A percentile compares a stretch with the other conserved stretches of the same genome.
These are phyloP conservation scores for Melanogrammus aeglefinus DNA, from an alignment of 2,797 vertebrate species.

Conservation along the genomic window DNA sequence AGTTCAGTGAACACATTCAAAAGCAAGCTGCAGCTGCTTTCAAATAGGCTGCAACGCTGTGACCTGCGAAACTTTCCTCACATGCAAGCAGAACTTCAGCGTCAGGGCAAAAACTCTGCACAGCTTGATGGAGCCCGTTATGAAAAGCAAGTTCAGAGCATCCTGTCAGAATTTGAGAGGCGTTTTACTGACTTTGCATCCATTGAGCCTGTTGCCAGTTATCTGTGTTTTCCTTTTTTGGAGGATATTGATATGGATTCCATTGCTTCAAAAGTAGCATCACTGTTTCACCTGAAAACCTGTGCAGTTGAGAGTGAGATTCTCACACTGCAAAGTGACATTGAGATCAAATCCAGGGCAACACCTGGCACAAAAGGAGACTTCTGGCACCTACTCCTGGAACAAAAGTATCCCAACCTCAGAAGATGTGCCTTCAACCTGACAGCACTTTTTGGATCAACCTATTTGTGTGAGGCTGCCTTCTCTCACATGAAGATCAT, in stretches of 20 bases:
- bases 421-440: background rate
- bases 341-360: background rate
- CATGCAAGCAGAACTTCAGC: background rate
- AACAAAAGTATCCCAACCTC: background rate
- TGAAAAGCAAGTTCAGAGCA: slow-evolving; percentile 12
- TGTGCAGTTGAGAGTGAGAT: slow-evolving; percentile 28
- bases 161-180: background rate
- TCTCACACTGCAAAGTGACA: too few species aligned
- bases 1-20: slow-evolving; percentile 25
- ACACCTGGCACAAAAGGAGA: background rate
- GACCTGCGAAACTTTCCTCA: slow-evolving; percentile 29
- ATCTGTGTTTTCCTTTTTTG: slow-evolving; percentile 26
- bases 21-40: slow-evolving; percentile 19
- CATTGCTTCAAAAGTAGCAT: slow-evolving; percentile 20
- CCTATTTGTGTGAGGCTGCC: background rate
- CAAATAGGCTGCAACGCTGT: background rate
- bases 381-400: background rate
- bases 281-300: slow-evolving; percentile 26
- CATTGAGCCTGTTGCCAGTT: slow-evolving; percentile 7
- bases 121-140: slow-evolving; percentile 21
- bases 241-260: slow-evolving; percentile 22
- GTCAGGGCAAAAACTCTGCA: background rate
- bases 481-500: background rate
- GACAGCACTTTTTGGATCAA: too few species aligned
- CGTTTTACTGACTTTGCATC: slow-evolving; percentile 14